Conservation (phyloP, 1,140 invertebrate species). For the Cepaea nemoralis region DNA sequence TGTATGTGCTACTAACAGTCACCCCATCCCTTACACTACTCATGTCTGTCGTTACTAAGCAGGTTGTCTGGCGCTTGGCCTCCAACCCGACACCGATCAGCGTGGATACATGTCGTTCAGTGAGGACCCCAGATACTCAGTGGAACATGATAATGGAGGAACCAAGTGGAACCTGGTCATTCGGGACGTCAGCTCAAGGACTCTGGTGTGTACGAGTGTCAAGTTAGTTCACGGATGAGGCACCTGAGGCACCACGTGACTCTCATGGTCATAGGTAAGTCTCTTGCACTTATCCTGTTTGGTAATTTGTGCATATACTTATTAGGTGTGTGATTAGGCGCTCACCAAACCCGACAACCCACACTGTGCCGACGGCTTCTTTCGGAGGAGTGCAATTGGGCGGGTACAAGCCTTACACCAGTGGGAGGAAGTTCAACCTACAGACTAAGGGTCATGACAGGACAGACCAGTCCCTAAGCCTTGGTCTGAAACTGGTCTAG, state of each 20-base stretch:
- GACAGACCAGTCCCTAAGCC: too few species aligned
- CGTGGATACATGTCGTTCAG: slow-evolving; percentile 48
- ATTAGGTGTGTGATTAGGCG: too few species aligned
- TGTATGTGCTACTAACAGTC: too few species aligned
- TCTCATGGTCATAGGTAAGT: slow-evolving; percentile 47
- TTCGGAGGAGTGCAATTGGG: too few species aligned
- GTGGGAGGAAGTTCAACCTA: too few species aligned
- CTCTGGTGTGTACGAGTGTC: slow-evolving; percentile 58
- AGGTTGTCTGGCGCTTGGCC: slow-evolving; percentile 56
- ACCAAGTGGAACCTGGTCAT: slow-evolving; percentile 55
- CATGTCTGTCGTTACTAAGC: neutral
- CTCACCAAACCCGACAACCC: too few species aligned
- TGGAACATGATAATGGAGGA: slow-evolving; percentile 43
- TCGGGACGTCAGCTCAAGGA: slow-evolving; percentile 49
- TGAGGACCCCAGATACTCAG: slow-evolving; percentile 44
- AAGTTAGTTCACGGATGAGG: slow-evolving; percentile 51
- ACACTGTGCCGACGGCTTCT: too few species aligned
- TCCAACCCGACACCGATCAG: slow-evolving; percentile 50
- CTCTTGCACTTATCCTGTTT: too few species aligned
- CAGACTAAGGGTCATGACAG: too few species aligned
- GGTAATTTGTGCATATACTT: too few species aligned
- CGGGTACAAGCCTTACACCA: too few species aligned
- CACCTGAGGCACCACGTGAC: slow-evolving; percentile 44
- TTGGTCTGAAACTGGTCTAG: too few species aligned
- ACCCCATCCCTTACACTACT: neutral